phyloP scores from a whole-genome alignment of 2,113 vertebrate genomes.

The Heterotilapia buettikoferi region DNA sequence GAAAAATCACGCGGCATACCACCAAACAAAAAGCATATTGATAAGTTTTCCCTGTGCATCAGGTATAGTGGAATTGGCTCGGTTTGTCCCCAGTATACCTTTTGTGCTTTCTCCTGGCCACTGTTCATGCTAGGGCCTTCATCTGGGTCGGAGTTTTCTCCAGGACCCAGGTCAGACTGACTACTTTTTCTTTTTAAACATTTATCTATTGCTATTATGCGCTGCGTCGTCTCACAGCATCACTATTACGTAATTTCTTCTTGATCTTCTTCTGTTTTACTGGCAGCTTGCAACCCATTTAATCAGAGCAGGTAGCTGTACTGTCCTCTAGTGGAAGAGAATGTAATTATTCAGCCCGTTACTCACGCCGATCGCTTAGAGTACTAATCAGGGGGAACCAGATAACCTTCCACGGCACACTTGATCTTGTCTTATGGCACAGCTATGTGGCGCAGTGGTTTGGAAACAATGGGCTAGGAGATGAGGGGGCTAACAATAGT shows the following conservation, averaged over 20 bases:
- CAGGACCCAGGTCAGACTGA: background rate
- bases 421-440: background rate
- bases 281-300: background rate
- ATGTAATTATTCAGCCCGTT: background rate
- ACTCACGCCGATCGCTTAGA: background rate
- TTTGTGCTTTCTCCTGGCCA: background rate
- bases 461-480: background rate
- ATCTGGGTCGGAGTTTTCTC: background rate
- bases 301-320: background rate
- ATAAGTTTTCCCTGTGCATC: background rate
- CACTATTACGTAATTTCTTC: background rate
- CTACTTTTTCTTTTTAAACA: background rate
- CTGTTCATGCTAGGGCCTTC: background rate
- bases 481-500: background rate
- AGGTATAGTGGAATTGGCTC: background rate
- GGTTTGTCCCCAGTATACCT: background rate
- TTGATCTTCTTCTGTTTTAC: background rate
- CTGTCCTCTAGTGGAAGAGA: background rate
- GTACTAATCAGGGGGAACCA: background rate
- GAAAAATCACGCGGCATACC: no score
- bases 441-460: background rate
- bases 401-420: background rate
- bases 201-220: background rate
- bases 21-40: background rate
- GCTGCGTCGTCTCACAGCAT: fast-evolving